These are phyloP conservation scores for Leucopsar rothschildi DNA, from an alignment of 2,113 vertebrate genomes.

Conservation along the genomic window DNA sequence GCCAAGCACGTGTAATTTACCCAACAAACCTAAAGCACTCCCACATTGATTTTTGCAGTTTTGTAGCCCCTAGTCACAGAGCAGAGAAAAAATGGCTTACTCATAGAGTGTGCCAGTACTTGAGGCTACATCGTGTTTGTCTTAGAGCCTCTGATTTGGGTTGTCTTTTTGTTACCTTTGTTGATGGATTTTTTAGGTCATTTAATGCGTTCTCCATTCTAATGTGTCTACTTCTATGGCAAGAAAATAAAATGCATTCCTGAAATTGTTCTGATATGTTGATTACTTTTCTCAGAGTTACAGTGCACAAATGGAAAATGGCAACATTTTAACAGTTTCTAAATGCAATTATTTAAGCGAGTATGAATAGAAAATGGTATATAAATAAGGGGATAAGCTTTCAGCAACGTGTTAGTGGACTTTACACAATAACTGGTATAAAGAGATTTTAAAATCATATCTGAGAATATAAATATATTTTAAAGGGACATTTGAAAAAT, in stretches of 20 bases:
- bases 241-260: conserved; percentile 62
- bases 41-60: conserved; percentile 90
- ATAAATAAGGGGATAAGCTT: conserved; percentile 53
- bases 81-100: conserved; percentile 80
- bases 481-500: conserved; percentile 55
- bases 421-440: conserved; percentile 53
- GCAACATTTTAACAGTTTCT: not conserved
- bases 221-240: conserved; percentile 28
- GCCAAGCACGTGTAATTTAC: conserved; percentile 89
- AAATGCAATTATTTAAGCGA: conserved; percentile 60
- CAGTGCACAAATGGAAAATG: conserved; percentile 18
- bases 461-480: conserved; percentile 51
- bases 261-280: conserved; percentile 53
- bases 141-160: conserved; percentile 79
- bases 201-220: conserved; percentile 42
- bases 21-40: conserved; percentile 82
- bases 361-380: conserved; percentile 59
- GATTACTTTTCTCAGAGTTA: conserved; percentile 56
- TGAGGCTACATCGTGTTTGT: conserved; percentile 80
- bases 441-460: conserved; percentile 49
- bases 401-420: conserved; percentile 39
- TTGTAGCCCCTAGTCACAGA: conserved; percentile 89
- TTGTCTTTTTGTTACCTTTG: conserved; percentile 74
- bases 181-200: conserved; percentile 87
- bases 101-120: conserved; percentile 84